Evolutionary conservation across 2,797 vertebrate species (phyloP).

Genomic region (Cynodonichthys magdalenae): DNA sequence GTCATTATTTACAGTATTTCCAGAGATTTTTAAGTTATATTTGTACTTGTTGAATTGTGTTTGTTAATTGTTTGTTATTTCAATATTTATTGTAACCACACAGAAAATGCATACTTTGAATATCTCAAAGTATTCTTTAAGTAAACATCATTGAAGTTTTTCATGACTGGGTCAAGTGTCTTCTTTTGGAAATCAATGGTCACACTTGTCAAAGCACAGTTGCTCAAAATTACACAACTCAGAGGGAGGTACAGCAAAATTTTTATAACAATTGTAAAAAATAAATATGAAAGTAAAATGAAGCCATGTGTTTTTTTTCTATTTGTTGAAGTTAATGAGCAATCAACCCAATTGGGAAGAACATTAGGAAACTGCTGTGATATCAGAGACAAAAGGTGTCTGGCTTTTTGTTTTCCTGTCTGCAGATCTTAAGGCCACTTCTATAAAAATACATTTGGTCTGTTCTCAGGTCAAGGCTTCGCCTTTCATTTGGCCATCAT

Average conservation of each 20-base stretch:
- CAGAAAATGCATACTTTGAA: too few relatives aligned
- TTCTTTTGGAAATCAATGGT: too few relatives aligned
- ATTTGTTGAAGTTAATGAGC: neutral
- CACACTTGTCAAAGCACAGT: neutral
- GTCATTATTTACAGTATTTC: too few relatives aligned
- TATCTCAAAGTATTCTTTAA: too few relatives aligned
- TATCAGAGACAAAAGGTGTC: constrained; percentile 29
- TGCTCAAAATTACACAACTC: neutral
- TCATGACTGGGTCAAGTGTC: too few relatives aligned
- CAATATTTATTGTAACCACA: too few relatives aligned
- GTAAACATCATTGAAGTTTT: too few relatives aligned
- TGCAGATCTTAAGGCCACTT: constrained; percentile 64
- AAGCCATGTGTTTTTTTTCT: too few relatives aligned
- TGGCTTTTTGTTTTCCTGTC: constrained; percentile 44
- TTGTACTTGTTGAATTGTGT: too few relatives aligned
- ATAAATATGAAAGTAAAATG: neutral
- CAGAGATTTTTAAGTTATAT: too few relatives aligned
- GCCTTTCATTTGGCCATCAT: constrained; percentile 89
- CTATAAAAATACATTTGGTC: constrained; percentile 84
- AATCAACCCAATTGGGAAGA: neutral
- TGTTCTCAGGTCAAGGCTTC: constrained; percentile 86
- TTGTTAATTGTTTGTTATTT: too few relatives aligned
- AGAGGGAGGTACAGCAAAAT: neutral
- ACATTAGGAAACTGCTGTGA: neutral
- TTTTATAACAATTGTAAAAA: neutral